A percentile compares a stretch with the other conserved stretches of the same genome.
Evolutionary conservation across 1,140 invertebrate genomes (phyloP).

Genomic region (Cecropterus lyciades): DNA sequence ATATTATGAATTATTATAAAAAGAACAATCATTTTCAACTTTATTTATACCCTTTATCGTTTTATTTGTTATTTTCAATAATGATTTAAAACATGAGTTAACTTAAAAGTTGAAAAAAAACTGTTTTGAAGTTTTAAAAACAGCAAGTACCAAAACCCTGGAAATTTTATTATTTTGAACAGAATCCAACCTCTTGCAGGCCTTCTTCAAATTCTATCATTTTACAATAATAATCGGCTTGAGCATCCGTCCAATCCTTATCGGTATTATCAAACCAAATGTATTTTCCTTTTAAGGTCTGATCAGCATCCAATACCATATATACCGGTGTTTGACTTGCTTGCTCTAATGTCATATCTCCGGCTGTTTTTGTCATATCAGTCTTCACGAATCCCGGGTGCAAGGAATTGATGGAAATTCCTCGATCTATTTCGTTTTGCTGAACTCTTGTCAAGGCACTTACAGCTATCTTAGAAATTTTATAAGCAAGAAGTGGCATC

Average conservation of each 20-base stretch:
- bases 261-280: conserved; percentile 53
- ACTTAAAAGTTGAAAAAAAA: too few relatives aligned
- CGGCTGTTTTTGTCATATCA: too few relatives aligned
- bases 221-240: conserved; percentile 18
- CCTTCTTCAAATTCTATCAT: conserved; percentile 18
- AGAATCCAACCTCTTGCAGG: too few relatives aligned
- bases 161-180: too few relatives aligned
- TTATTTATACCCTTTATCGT: too few relatives aligned
- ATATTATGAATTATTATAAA: too few relatives aligned
- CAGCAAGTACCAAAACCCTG: too few relatives aligned
- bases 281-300: conserved; percentile 51
- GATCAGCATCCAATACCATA: conserved; percentile 48
- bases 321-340: conserved; percentile 39
- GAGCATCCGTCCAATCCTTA: conserved; percentile 44
- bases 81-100: too few relatives aligned
- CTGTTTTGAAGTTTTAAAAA: too few relatives aligned
- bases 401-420: conserved; percentile 47
- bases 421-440: conserved; percentile 41
- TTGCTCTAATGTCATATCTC: conserved; percentile 41
- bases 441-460: conserved; percentile 47
- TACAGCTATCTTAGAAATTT: conserved; percentile 47
- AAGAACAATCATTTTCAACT: too few relatives aligned
- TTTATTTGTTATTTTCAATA: too few relatives aligned
- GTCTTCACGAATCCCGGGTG: conserved; percentile 44
- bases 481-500: conserved; percentile 37